These are phyloP conservation scores for Pammene fasciana DNA, from an alignment of 2,888 invertebrate species.

Conservation along the genomic window DNA sequence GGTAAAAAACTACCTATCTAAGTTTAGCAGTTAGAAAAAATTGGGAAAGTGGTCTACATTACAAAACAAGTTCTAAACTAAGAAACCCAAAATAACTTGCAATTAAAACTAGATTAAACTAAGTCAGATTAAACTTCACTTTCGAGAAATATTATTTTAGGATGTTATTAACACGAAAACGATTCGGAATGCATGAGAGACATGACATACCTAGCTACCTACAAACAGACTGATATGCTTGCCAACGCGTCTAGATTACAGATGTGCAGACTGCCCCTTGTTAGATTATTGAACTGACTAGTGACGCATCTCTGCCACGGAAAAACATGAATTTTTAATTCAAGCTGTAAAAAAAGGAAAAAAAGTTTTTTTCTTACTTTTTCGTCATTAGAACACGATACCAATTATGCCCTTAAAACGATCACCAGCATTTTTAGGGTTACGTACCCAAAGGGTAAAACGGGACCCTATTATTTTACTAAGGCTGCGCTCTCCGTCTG, in stretches of 20 bases:
- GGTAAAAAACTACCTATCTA: too few relatives aligned
- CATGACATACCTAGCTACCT: too few relatives aligned
- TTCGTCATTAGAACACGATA: too few relatives aligned
- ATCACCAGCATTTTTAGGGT: too few relatives aligned
- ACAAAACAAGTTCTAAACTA: neutral
- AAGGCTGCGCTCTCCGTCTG: too few relatives aligned
- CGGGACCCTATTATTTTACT: too few relatives aligned
- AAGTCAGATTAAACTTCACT: neutral
- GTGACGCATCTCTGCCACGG: neutral
- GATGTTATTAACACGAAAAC: neutral
- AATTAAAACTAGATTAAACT: slow-evolving; percentile 6
- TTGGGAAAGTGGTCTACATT: too few relatives aligned
- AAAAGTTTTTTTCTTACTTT: too few relatives aligned
- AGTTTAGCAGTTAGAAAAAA: too few relatives aligned
- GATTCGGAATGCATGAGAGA: neutral
- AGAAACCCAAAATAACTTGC: neutral
- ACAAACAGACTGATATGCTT: neutral
- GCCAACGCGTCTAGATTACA: slow-evolving; percentile 7
- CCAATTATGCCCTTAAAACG: too few relatives aligned
- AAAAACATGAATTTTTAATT: neutral
- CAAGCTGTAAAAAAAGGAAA: neutral
- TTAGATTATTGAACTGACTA: neutral
- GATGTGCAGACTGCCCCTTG: neutral
- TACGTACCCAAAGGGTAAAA: too few relatives aligned
- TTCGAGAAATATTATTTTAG: slow-evolving; percentile 3